Percentiles rank a stretch among this genome's conserved stretches.
Evolutionary conservation across 2,888 invertebrate species (phyloP).

Genomic region (Lapara coniferarum): DNA sequence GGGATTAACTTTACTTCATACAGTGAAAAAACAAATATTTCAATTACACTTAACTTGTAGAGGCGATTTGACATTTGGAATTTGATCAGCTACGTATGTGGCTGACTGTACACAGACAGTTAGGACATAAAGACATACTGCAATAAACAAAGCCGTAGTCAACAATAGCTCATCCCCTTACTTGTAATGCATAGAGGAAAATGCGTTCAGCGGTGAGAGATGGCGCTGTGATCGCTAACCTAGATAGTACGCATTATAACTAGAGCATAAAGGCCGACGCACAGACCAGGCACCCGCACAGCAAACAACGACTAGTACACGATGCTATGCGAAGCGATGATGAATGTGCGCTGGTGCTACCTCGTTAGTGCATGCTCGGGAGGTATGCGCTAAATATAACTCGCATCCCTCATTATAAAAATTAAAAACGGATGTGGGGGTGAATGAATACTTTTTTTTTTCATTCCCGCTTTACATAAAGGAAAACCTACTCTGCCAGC

Average conservation of each 20-base stretch:
- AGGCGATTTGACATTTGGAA: too few relatives aligned
- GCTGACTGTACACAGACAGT: too few relatives aligned
- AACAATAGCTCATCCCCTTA: background rate
- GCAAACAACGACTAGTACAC: too few relatives aligned
- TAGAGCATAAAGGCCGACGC: conserved; percentile 3
- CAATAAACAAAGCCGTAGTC: background rate
- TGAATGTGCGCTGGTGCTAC: background rate
- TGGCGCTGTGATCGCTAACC: background rate
- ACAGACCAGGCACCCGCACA: background rate
- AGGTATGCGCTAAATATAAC: conserved; percentile 1
- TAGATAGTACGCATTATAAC: conserved; percentile 7
- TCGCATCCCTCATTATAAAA: conserved; percentile 1
- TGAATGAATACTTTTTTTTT: background rate
- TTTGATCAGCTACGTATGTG: too few relatives aligned
- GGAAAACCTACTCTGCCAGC: background rate
- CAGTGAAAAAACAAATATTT: too few relatives aligned
- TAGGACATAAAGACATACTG: background rate
- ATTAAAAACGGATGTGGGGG: background rate
- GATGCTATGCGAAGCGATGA: background rate
- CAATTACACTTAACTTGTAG: too few relatives aligned
- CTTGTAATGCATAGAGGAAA: conserved; percentile 6
- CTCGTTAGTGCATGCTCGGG: background rate
- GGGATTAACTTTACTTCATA: too few relatives aligned
- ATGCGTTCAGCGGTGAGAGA: background rate
- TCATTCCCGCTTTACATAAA: background rate